These are phyloP conservation scores for Cyphomyrus discorhynchus DNA, from an alignment of 2,113 vertebrate species.

Conservation along the genomic window DNA sequence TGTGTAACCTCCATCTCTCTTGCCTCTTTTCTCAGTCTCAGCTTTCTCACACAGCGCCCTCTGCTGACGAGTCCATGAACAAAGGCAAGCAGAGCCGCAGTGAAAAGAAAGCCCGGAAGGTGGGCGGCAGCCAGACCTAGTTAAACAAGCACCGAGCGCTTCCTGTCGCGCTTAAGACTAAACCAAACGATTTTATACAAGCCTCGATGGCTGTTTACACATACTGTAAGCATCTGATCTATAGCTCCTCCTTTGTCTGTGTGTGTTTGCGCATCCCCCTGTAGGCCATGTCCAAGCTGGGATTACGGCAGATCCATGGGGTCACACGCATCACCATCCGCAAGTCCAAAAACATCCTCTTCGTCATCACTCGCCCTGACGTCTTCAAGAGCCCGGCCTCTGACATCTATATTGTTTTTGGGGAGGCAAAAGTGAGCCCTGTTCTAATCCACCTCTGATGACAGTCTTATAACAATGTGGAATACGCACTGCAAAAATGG, in stretches of 20 bases:
- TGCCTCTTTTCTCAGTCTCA: conserved; percentile 39
- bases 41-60: conserved; percentile 58
- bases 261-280: neutral
- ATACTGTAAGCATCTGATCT: neutral
- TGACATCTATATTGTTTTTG: conserved; percentile 94
- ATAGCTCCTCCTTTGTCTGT: neutral
- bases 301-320: conserved; percentile 83
- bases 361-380: conserved; percentile 90
- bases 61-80: conserved; percentile 73
- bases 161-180: neutral
- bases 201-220: neutral
- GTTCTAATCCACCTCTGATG: neutral
- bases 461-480: neutral
- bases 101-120: conserved; percentile 95
- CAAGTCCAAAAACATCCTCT: conserved; percentile 96
- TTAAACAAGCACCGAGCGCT: neutral
- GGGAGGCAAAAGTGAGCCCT: conserved; percentile 79
- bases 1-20: neutral
- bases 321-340: conserved; percentile 95
- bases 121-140: conserved; percentile 38
- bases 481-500: neutral
- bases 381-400: conserved; percentile 96
- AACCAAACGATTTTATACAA: neutral
- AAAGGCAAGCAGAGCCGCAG: conserved; percentile 93
- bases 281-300: conserved; percentile 96